Conservation (phyloP, 2,888 invertebrate species). For the Oxyscelio sp. region DNA sequence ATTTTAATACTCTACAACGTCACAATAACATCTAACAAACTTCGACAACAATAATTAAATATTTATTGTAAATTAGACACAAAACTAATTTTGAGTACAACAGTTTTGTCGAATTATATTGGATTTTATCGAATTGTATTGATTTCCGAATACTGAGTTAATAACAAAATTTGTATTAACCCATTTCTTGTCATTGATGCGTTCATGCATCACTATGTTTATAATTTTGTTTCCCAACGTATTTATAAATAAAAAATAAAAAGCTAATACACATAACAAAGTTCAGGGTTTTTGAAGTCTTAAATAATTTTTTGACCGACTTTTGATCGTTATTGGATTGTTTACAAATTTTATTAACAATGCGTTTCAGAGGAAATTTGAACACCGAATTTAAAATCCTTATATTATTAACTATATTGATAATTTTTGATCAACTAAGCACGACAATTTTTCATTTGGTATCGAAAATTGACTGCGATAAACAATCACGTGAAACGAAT, state of each 20-base stretch:
- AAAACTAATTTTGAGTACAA: too few relatives aligned
- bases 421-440: not conserved
- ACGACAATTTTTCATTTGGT: not conserved
- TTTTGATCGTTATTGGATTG: not conserved
- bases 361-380: not conserved
- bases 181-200: not conserved
- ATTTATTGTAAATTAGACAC: too few relatives aligned
- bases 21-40: too few relatives aligned
- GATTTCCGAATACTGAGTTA: too few relatives aligned
- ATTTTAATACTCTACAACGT: too few relatives aligned
- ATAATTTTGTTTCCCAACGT: not conserved
- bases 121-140: too few relatives aligned
- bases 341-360: not conserved
- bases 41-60: too few relatives aligned
- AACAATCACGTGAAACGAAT: constrained; percentile 2
- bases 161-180: too few relatives aligned
- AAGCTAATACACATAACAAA: not conserved
- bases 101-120: too few relatives aligned
- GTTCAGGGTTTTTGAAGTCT: not conserved
- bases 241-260: not conserved
- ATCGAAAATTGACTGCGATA: constrained; percentile 1
- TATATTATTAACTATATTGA: not conserved
- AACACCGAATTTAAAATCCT: not conserved
- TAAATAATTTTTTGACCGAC: not conserved
- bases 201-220: not conserved